Evolutionary conservation across 2,113 vertebrate genomes (phyloP).

Genomic region (Dolichotis patagonum): DNA sequence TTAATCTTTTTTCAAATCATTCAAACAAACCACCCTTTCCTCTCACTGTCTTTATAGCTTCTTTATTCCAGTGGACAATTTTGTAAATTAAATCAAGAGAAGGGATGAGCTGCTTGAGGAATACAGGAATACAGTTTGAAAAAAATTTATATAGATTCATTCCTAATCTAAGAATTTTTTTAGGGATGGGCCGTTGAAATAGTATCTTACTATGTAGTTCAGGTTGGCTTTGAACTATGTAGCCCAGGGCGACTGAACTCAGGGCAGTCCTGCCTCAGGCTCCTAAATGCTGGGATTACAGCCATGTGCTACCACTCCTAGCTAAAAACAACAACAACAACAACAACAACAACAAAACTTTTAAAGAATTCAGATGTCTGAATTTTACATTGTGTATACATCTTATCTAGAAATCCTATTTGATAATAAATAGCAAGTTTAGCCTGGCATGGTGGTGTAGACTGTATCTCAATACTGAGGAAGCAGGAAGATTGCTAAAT

Average conservation of each 20-base stretch:
- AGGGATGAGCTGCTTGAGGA: background rate
- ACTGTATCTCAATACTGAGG: background rate
- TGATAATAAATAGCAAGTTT: background rate
- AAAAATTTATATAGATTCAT: background rate
- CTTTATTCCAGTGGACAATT: constrained; percentile 24
- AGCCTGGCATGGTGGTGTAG: background rate
- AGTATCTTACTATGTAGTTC: background rate
- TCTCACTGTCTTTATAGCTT: background rate
- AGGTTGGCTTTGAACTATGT: background rate
- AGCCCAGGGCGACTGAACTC: background rate
- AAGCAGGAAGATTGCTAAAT: background rate
- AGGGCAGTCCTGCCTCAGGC: background rate
- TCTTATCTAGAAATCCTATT: background rate
- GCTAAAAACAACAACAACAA: background rate
- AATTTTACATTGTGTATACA: background rate
- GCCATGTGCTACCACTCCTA: background rate
- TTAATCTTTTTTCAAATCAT: background rate
- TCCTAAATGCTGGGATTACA: background rate
- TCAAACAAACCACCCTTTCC: background rate
- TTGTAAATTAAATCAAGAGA: constrained; percentile 34
- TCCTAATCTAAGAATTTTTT: background rate
- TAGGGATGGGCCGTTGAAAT: background rate
- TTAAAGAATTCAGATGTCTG: background rate
- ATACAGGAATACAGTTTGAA: background rate
- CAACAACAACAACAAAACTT: background rate